These are phyloP conservation scores for Acanthosoma haemorrhoidale DNA, from an alignment of 2,888 invertebrate genomes.

Conservation along the genomic window DNA sequence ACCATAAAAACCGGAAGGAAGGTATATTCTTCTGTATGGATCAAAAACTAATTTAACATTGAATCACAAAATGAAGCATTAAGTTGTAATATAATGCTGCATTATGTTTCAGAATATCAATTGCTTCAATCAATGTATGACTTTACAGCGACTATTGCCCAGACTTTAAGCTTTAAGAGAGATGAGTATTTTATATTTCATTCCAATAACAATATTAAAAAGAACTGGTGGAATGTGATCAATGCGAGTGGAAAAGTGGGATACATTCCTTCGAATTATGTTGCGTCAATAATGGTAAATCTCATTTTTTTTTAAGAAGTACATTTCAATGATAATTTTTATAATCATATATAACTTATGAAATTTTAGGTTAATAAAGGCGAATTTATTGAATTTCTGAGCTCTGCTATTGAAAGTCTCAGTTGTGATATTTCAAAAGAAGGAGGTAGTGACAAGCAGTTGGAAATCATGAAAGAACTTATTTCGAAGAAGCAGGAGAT, in stretches of 20 bases:
- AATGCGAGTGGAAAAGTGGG: constrained; percentile 74
- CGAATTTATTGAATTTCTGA: constrained; percentile 34
- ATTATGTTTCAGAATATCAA: constrained; percentile 47
- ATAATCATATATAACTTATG: neutral
- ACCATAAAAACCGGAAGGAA: constrained; percentile 16
- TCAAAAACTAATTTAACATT: too few species aligned
- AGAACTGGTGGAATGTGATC: constrained; percentile 86
- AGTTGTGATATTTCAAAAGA: constrained; percentile 35
- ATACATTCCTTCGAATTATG: constrained; percentile 83
- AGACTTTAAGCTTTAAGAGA: constrained; percentile 73
- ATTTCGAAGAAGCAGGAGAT: constrained; percentile 34
- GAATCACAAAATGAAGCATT: too few species aligned
- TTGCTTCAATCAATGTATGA: constrained; percentile 80
- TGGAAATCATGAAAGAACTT: constrained; percentile 37
- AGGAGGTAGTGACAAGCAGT: constrained; percentile 34
- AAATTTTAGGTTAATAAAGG: constrained; percentile 34
- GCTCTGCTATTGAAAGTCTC: constrained; percentile 31
- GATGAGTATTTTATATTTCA: constrained; percentile 76
- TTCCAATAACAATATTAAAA: constrained; percentile 70
- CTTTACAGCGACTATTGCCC: constrained; percentile 76
- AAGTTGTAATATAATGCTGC: too few species aligned
- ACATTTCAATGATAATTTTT: neutral
- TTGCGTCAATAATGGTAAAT: constrained; percentile 67
- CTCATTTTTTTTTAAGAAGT: neutral
- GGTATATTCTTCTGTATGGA: neutral